Percentiles rank a stretch among this genome's conserved stretches.
phyloP scores from a whole-genome alignment of 2,888 invertebrate genomes.

The Heteromyza rotundicornis region DNA sequence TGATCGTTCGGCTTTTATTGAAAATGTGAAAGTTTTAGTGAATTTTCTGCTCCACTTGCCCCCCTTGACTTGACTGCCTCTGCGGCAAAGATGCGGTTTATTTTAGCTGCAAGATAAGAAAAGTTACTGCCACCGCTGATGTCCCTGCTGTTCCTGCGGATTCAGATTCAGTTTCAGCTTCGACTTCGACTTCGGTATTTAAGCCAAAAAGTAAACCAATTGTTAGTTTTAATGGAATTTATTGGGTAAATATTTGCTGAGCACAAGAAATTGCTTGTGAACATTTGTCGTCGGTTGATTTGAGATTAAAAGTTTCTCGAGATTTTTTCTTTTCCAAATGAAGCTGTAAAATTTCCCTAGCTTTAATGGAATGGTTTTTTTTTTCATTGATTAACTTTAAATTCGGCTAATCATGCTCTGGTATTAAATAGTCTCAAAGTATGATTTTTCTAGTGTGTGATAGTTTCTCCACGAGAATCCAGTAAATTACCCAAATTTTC shows the following conservation, averaged over 20 bases:
- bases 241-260: constrained; percentile 48
- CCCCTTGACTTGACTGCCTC: too few species aligned
- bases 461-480: too few species aligned
- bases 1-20: not conserved
- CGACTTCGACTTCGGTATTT: constrained; percentile 22
- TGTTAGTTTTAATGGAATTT: constrained; percentile 50
- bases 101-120: constrained; percentile 27
- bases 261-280: constrained; percentile 23
- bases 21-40: not conserved
- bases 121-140: constrained; percentile 28
- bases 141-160: too few species aligned
- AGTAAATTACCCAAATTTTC: too few species aligned
- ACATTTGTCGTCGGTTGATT: not conserved
- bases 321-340: not conserved
- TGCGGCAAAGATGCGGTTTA: too few species aligned
- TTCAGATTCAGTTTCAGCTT: constrained; percentile 9
- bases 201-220: constrained; percentile 49
- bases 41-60: not conserved
- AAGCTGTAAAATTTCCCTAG: not conserved
- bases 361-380: too few species aligned
- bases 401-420: too few species aligned
- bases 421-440: too few species aligned
- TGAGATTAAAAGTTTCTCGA: not conserved
- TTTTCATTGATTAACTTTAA: too few species aligned
- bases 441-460: too few species aligned